phyloP scores from a whole-genome alignment of 2,113 vertebrate genomes.

The Hemicordylus capensis region DNA sequence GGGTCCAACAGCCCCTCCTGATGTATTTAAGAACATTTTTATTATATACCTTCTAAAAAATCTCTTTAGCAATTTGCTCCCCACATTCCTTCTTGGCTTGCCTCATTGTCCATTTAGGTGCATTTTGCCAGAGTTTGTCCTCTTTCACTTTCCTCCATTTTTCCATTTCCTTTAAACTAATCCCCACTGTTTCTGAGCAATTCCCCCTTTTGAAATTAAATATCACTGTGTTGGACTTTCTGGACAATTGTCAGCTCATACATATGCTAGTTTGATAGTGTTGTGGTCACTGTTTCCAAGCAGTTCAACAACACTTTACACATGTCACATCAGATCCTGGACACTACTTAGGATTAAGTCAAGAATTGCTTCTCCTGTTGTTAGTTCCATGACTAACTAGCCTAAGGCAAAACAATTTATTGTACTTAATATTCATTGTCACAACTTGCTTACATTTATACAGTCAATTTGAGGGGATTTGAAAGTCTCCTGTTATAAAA shows the following conservation, averaged over 20 bases:
- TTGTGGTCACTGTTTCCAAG: not conserved
- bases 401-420: not conserved
- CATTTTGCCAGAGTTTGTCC: not conserved
- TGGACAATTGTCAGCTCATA: not conserved
- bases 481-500: too few relatives aligned
- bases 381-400: not conserved
- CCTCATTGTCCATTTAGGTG: not conserved
- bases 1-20: too few relatives aligned
- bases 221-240: not conserved
- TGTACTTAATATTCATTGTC: not conserved
- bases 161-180: not conserved
- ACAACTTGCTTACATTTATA: not conserved
- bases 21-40: too few relatives aligned
- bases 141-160: not conserved
- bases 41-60: not conserved
- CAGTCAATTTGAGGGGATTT: not conserved
- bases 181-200: not conserved
- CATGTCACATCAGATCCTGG: not conserved
- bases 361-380: not conserved
- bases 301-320: not conserved
- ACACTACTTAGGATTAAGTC: not conserved
- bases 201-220: not conserved
- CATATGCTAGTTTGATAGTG: not conserved
- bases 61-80: not conserved
- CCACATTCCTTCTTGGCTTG: not conserved